Conservation (phyloP, 1,140 invertebrate genomes). For the Neodiprion pinetum region DNA sequence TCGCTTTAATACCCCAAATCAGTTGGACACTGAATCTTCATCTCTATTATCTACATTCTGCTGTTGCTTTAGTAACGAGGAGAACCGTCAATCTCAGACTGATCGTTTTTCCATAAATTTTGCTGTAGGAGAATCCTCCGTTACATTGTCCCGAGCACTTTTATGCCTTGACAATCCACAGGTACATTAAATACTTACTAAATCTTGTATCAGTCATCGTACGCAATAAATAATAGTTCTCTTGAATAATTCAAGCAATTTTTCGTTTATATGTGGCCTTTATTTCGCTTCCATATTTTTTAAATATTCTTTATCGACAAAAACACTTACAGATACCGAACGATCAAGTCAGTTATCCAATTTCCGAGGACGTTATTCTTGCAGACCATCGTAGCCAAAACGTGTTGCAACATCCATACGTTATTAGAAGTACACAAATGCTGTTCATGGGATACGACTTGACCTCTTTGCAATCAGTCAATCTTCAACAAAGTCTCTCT, state of each 20-base stretch:
- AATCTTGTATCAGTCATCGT: too few species aligned
- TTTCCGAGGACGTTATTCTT: not conserved
- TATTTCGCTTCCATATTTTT: too few species aligned
- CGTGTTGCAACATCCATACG: not conserved
- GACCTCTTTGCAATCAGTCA: not conserved
- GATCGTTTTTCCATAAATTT: not conserved
- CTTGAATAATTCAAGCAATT: too few species aligned
- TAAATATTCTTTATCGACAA: not conserved
- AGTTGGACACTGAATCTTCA: not conserved
- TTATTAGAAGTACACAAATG: conserved; percentile 4
- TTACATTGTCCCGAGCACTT: not conserved
- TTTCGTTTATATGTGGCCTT: too few species aligned
- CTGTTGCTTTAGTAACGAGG: not conserved
- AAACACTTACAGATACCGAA: not conserved
- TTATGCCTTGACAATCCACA: conserved; percentile 1
- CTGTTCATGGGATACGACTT: not conserved
- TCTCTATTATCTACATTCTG: not conserved
- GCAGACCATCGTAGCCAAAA: not conserved
- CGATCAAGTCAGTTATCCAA: not conserved
- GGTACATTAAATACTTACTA: not conserved
- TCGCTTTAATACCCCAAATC: not conserved
- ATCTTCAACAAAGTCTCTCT: not conserved
- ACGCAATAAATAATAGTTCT: too few species aligned
- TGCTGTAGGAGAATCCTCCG: not conserved
- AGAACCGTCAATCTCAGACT: not conserved